Base-by-base conservation (phyloP, 2,888 invertebrate species). In the Chymomyza amoena region DNA sequence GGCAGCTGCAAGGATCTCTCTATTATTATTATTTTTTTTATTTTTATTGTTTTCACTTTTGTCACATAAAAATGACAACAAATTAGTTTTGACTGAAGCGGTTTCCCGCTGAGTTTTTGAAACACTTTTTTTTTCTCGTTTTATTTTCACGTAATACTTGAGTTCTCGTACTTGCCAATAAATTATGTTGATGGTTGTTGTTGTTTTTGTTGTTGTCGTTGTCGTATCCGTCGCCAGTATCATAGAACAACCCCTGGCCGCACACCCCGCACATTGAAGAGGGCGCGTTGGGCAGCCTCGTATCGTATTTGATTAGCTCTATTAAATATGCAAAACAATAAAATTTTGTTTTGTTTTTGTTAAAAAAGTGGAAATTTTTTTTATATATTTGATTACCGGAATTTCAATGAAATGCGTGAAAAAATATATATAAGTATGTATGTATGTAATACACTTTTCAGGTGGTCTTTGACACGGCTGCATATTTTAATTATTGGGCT, bases 21-120 rank as follows among this genome's bases (percentile, higher is more conserved):
- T 28, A 10, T 28, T 69, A 60, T 36, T n/a, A 10, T 61, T 20
- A 61, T 57, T 61, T 61, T 61, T 71, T 57, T 39, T 56, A 68
- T 75, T 80, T 73, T 80, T 82, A 80, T 83, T 87, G 83, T 83
- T 83, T 83, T 87, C 83, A 76, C 85, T 87, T 85, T 87, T 87
- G 87, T 83, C 83, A 20, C 87, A 85, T 87, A 77, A 84, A 88
- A 88, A 77, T 88, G 84, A 85, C 87, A 85, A 88, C 88, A 88
- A 85, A 85, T 88, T 85, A 88, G 87, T 88, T 88, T 32, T 86
- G 84, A 73, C 80, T 84, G 78, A 56, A 69, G 84, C 68, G 88
- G 87, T 81, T 84, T 86, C 84, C 88, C 87, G 84, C 84, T 86
- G 84, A 70, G 88, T 84, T 84, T 79, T 84, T 84, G 32, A 32